Conservation (phyloP, 2,113 vertebrate genomes). For the Pollimyrus isidori region DNA sequence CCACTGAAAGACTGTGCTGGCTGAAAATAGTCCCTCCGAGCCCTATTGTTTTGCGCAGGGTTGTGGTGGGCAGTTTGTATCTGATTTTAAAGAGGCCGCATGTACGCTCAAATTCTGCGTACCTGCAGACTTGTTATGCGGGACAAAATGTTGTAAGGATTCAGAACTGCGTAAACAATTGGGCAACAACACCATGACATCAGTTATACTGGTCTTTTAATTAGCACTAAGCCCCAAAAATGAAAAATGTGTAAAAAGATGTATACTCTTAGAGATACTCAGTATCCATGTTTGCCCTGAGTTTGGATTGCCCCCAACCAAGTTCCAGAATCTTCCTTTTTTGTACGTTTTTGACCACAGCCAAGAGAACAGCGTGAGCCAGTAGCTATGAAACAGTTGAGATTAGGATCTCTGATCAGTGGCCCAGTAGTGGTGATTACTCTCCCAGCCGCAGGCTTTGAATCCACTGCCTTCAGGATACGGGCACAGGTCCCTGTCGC, state of each 20-base stretch:
- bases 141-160: neutral
- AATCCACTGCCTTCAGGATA: neutral
- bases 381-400: neutral
- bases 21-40: constrained; percentile 9
- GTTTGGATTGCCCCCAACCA: too few relatives aligned
- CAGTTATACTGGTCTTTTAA: neutral
- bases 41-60: neutral
- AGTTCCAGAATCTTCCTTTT: neutral
- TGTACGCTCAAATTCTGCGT: neutral
- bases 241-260: neutral
- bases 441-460: neutral
- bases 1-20: neutral
- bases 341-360: neutral
- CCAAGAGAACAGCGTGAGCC: neutral
- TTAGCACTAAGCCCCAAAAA: neutral
- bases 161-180: neutral
- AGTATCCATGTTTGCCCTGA: too few relatives aligned
- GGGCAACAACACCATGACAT: neutral
- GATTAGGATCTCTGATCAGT: neutral
- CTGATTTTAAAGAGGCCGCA: neutral
- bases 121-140: neutral
- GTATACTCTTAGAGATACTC: neutral
- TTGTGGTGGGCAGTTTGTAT: neutral
- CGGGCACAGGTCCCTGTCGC: neutral
- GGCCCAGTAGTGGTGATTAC: neutral